Conservation (phyloP, 2,113 vertebrate genomes). For the Clarias macrocephalus region DNA sequence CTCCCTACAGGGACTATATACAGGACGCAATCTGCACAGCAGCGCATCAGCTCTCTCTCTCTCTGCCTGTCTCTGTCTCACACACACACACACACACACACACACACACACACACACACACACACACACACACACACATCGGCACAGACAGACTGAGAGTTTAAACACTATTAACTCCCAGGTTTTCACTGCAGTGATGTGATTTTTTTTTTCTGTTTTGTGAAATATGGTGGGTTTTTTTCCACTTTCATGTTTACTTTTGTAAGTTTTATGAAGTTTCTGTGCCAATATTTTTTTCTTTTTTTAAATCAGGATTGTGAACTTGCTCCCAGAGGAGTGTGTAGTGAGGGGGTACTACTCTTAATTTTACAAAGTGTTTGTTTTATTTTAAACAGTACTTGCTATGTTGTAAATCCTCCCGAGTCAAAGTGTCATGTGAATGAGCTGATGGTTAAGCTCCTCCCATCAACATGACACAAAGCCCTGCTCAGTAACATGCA, state of each 20-base stretch:
- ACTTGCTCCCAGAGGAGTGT: not conserved
- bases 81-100: not conserved
- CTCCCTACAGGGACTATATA: constrained; percentile 8
- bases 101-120: not conserved
- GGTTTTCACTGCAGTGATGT: not conserved
- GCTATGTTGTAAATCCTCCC: not conserved
- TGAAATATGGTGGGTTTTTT: not conserved
- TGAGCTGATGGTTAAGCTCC: not conserved
- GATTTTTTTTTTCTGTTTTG: not conserved
- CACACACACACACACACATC: no score
- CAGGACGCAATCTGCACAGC: constrained; percentile 14
- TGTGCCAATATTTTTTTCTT: not conserved
- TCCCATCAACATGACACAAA: not conserved
- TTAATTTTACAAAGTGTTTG: not conserved
- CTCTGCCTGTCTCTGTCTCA: not conserved
- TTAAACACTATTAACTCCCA: not conserved
- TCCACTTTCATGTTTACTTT: not conserved
- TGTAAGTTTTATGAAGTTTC: not conserved
- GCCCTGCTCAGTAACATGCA: not conserved
- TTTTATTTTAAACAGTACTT: not conserved
- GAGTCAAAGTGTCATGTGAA: not conserved
- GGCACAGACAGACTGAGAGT: not conserved
- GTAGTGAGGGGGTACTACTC: not conserved
- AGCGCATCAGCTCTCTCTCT: not conserved
- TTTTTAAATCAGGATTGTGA: not conserved